Conservation (phyloP, 2,113 vertebrate species). For the Ochotona princeps region DNA sequence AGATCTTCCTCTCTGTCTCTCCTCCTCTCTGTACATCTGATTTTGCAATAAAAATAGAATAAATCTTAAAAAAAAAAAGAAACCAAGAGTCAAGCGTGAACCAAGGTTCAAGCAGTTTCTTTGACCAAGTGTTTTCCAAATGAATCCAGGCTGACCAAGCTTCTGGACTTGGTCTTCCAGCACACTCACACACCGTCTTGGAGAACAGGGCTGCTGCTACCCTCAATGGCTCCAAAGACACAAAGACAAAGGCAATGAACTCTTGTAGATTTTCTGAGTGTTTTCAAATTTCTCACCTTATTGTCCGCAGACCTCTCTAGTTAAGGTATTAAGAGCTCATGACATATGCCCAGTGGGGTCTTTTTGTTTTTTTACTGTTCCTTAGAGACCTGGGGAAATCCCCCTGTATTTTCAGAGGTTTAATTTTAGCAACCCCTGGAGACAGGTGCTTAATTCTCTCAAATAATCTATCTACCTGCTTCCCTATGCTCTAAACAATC, state of each 20-base stretch:
- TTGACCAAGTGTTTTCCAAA: constrained; percentile 13
- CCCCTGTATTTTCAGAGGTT: no score
- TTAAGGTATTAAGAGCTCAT: neutral
- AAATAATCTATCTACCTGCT: no score
- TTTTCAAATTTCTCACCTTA: neutral
- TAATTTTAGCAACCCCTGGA: no score
- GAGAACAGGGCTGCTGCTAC: neutral
- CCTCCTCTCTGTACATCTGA: no score
- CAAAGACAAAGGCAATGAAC: neutral
- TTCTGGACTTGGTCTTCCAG: neutral
- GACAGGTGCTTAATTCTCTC: no score
- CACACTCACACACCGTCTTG: neutral
- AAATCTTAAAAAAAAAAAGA: neutral
- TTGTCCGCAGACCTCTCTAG: neutral
- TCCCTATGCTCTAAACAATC: no score
- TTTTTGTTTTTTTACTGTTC: neutral
- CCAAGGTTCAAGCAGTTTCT: neutral
- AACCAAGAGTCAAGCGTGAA: neutral
- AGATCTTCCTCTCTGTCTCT: no score
- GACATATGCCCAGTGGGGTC: no score
- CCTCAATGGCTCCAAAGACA: neutral
- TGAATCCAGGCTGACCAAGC: neutral
- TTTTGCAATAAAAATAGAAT: no score
- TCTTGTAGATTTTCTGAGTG: neutral
- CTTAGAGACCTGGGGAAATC: neutral